Evolutionary conservation across 1,140 invertebrate species (phyloP).

Genomic region (Ostrea denselamellosa): DNA sequence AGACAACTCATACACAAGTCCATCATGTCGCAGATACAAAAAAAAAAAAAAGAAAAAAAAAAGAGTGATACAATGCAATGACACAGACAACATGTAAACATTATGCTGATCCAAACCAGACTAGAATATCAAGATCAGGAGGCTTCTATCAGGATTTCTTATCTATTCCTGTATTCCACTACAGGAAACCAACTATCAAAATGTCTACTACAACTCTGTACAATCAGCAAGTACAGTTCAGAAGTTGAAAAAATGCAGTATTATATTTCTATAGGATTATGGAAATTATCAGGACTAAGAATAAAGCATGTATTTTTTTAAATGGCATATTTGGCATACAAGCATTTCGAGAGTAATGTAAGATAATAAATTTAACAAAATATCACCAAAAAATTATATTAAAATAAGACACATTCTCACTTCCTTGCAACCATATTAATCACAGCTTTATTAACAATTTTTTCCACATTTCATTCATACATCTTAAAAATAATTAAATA

Average conservation of each 20-base stretch:
- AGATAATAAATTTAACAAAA: constrained; percentile 10
- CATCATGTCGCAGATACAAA: neutral
- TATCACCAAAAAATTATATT: constrained; percentile 20
- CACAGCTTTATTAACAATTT: constrained; percentile 17
- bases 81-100: constrained; percentile 34
- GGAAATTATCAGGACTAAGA: neutral
- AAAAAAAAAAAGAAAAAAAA: no score
- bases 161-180: neutral
- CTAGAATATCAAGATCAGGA: constrained; percentile 27
- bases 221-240: no score
- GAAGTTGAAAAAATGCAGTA: neutral
- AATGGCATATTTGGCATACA: neutral
- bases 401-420: neutral
- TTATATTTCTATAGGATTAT: neutral
- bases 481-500: neutral
- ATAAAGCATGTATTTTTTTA: neutral
- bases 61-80: neutral
- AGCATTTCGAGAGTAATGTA: neutral
- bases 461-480: neutral
- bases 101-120: constrained; percentile 23
- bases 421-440: neutral
- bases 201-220: neutral
- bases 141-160: constrained; percentile 1
- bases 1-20: neutral
- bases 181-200: neutral